Evolutionary conservation across 2,888 invertebrate species (phyloP).

Genomic region (Ectemnius lituratus): DNA sequence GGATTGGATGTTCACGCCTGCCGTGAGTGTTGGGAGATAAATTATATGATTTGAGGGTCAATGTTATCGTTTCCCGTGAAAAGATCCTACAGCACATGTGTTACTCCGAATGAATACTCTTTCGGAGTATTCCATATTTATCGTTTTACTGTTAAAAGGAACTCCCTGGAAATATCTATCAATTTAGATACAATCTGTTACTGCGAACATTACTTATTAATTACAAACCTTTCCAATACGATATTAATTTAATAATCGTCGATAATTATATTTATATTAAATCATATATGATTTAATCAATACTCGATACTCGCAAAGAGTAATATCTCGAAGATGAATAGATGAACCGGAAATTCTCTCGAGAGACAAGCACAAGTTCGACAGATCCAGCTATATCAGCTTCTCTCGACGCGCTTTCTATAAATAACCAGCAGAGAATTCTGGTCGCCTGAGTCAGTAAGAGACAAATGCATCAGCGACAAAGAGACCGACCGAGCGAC

Average conservation of each 20-base stretch:
- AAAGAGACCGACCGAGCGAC: constrained; percentile 9
- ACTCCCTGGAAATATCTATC: no score
- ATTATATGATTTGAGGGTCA: constrained; percentile 49
- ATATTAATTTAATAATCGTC: constrained; percentile 15
- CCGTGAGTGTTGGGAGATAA: constrained; percentile 33
- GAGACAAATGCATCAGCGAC: no score
- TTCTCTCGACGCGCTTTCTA: neutral
- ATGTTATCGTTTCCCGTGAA: constrained; percentile 45
- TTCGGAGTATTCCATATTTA: constrained; percentile 49
- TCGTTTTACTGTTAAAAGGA: constrained; percentile 14
- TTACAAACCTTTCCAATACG: neutral
- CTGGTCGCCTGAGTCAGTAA: constrained; percentile 34
- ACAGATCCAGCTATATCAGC: constrained; percentile 21
- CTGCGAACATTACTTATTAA: no score
- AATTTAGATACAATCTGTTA: no score
- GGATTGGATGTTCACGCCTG: constrained; percentile 7
- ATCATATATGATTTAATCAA: no score
- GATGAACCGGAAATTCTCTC: constrained; percentile 8
- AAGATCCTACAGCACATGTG: constrained; percentile 18
- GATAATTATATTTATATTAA: no score
- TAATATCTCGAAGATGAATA: neutral
- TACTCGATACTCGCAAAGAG: no score
- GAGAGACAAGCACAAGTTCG: constrained; percentile 1
- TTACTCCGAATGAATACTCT: constrained; percentile 23
- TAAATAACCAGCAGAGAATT: constrained; percentile 32